Base-by-base conservation (phyloP, 2,888 invertebrate species). In the Netelia virgata region DNA sequence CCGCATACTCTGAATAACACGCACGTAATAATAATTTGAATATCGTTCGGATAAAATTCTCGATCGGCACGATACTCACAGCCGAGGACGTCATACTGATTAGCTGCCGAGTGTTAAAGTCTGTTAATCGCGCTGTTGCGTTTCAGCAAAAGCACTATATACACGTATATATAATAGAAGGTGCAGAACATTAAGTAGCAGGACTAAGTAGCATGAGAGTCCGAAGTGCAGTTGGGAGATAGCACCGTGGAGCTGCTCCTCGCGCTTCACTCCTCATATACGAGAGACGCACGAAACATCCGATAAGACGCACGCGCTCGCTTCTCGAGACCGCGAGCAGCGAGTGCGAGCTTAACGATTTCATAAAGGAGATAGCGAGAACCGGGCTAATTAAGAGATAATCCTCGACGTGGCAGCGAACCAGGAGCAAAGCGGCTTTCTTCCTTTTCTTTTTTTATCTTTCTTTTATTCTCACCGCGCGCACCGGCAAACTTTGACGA, bases 321-420 rank as follows among this genome's bases (percentile, higher is more conserved):
- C 69, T 72, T 36, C 43, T 36, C 43, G 75, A 50, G 55, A 43
- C 64, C 36, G 53, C 55, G 28, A 74, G 57, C 43, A n/a, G 66
- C 79, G 85, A 68, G 47, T 75, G 79, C 75, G 70, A 75, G 18
- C 87, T 90, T 89, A 89, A 90, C 90, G 90, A 91, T 91, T 91
- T 91, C 90, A 90, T 90, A 91, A 91, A 91, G 79, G 89, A 88
- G 89, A 89, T 91, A 90, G 78, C 81, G 83, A 86, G 86, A 86
- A 85, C 83, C 86, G 87, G 86, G 88, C 90, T 90, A 91, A 91
- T 91, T 90, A 91, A 91, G 90, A 86, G 90, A 91, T 90, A 90
- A 90, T 90, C 85, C 88, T 74, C 23, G 70, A 84, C 68, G 41
- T 66, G 78, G 41, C 63, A 70, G 50, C 55, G 23, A n/a, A 72